Evolutionary conservation across 2,888 invertebrate genomes (phyloP).

Genomic region (Sabatieria punctata): DNA sequence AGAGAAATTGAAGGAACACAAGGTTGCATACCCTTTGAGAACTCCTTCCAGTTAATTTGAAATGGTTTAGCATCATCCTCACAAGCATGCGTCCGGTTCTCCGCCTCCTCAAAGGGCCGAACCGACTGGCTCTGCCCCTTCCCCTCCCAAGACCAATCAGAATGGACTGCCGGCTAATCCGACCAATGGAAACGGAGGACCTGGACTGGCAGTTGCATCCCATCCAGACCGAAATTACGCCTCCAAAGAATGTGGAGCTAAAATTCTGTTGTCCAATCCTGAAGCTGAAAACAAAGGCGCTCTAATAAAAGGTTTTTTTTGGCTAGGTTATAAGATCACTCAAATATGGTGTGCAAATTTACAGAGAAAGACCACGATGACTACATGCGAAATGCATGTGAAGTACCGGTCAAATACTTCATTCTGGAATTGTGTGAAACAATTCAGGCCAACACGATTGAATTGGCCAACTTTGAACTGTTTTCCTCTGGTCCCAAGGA

Average conservation of each 20-base stretch:
- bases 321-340: neutral
- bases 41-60: no score
- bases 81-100: no score
- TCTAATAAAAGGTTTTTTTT: slow-evolving; percentile 57
- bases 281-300: slow-evolving; percentile 64
- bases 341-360: neutral
- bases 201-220: slow-evolving; percentile 37
- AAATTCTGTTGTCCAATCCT: slow-evolving; percentile 75
- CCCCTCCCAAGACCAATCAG: no score
- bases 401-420: slow-evolving; percentile 43
- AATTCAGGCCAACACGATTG: slow-evolving; percentile 67
- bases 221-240: slow-evolving; percentile 81
- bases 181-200: neutral
- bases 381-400: slow-evolving; percentile 92
- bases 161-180: no score
- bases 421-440: slow-evolving; percentile 94
- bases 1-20: slow-evolving; percentile 2
- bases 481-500: slow-evolving; percentile 92
- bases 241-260: slow-evolving; percentile 88
- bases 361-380: slow-evolving; percentile 54
- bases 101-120: no score
- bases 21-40: no score
- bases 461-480: slow-evolving; percentile 88
- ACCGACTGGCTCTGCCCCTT: no score
- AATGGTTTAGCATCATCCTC: no score